A percentile compares a stretch with the other conserved stretches of the same genome.
Evolutionary conservation across 2,797 vertebrate species (phyloP).

Genomic region (Acipenser ruthenus): DNA sequence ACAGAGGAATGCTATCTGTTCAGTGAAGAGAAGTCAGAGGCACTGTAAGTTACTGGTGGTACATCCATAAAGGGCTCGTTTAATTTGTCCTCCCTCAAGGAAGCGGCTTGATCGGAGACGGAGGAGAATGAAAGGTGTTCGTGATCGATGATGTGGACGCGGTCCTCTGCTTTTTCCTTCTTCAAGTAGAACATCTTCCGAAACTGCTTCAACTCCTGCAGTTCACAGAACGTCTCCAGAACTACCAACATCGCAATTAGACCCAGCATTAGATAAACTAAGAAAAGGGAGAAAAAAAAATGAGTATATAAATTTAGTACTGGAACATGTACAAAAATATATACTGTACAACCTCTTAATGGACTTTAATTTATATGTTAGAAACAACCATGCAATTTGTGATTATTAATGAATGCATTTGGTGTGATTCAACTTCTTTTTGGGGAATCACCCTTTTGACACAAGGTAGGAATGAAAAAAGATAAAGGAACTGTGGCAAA

Average conservation of each 20-base stretch:
- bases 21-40: conserved; percentile 24
- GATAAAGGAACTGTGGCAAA: too few relatives aligned
- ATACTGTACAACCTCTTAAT: neutral
- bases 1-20: neutral
- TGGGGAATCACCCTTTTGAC: too few relatives aligned
- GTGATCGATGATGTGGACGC: conserved; percentile 64
- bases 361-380: neutral
- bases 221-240: conserved; percentile 89
- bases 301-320: neutral
- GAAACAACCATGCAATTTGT: too few relatives aligned
- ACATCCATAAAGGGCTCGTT: conserved; percentile 54
- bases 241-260: conserved; percentile 83
- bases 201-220: conserved; percentile 79
- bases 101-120: conserved; percentile 52
- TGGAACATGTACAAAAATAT: neutral
- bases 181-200: conserved; percentile 79
- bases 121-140: conserved; percentile 71
- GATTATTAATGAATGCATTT: too few relatives aligned
- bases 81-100: conserved; percentile 68
- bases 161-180: conserved; percentile 66
- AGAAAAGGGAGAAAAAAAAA: conserved; percentile 22
- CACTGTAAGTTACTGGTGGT: conserved; percentile 28
- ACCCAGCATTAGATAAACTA: conserved; percentile 84
- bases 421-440: too few relatives aligned
- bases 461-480: too few relatives aligned